These are phyloP conservation scores for Heliocidaris erythrogramma DNA, from an alignment of 35 echinoderm and acorn worm species.

Conservation along the genomic window DNA sequence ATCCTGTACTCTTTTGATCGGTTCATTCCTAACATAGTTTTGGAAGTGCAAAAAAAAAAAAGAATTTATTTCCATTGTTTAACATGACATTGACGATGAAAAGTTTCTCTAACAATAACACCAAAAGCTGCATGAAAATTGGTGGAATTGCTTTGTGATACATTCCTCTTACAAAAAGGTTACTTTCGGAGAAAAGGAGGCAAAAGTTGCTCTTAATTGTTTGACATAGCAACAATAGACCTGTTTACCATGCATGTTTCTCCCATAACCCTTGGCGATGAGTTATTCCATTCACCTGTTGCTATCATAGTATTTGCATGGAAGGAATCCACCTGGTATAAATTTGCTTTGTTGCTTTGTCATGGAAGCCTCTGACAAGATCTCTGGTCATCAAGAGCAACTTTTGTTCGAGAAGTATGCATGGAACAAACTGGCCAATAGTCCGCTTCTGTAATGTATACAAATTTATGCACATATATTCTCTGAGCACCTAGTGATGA, in stretches of 20 bases:
- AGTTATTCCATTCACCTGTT: not conserved
- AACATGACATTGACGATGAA: too few species aligned
- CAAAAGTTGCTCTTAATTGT: too few species aligned
- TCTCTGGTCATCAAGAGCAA: not conserved
- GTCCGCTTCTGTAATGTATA: too few species aligned
- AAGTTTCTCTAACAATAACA: too few species aligned
- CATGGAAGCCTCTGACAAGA: not conserved
- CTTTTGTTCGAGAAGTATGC: not conserved
- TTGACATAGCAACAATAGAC: not conserved
- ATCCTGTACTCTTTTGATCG: too few species aligned
- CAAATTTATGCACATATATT: too few species aligned
- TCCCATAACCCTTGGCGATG: not conserved
- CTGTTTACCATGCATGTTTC: not conserved
- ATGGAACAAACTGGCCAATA: not conserved
- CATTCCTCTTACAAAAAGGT: too few species aligned
- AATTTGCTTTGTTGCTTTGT: not conserved
- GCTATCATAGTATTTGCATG: not conserved
- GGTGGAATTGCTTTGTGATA: too few species aligned
- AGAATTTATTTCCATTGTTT: not conserved
- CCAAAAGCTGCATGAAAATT: too few species aligned
- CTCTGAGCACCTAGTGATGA: too few species aligned
- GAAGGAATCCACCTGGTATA: not conserved
- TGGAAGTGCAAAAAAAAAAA: not conserved
- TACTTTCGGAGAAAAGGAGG: too few species aligned
- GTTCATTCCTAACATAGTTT: not conserved